These are phyloP conservation scores for Drosophila tripunctata DNA, from an alignment of 2,888 invertebrate genomes.

Conservation along the genomic window DNA sequence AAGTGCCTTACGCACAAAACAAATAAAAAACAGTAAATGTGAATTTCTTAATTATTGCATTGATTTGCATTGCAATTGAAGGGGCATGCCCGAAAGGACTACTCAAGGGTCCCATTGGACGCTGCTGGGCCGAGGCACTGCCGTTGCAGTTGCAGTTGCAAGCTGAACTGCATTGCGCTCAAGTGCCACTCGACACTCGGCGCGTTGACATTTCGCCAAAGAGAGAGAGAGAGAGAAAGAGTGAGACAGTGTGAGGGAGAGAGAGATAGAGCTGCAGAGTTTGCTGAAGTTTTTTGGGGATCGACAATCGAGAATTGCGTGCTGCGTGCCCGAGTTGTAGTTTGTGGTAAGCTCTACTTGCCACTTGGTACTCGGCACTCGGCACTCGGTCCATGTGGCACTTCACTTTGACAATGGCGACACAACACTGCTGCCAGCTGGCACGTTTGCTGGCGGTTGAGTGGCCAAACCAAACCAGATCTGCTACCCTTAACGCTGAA, in stretches of 20 bases:
- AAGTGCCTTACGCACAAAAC: conserved; percentile 62
- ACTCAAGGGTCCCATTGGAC: conserved; percentile 52
- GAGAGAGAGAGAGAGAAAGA: conserved; percentile 26
- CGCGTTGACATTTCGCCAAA: conserved; percentile 69
- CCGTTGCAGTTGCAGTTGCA: conserved; percentile 11
- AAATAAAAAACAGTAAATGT: conserved; percentile 7
- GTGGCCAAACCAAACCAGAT: conserved; percentile 39
- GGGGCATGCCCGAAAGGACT: conserved; percentile 33
- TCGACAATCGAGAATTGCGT: conserved; percentile 44
- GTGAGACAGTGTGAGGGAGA: background rate
- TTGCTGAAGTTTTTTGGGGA: conserved; percentile 33
- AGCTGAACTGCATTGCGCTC: conserved; percentile 51
- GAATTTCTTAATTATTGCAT: conserved; percentile 78
- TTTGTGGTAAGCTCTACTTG: conserved; percentile 58
- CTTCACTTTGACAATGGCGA: conserved; percentile 51
- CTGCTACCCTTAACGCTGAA: background rate
- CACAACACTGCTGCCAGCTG: conserved; percentile 69
- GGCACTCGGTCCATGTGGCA: conserved; percentile 12
- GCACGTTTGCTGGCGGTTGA: conserved; percentile 76
- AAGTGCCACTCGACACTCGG: conserved; percentile 34
- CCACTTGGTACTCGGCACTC: too few relatives aligned
- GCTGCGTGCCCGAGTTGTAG: conserved; percentile 75
- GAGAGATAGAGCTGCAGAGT: conserved; percentile 31
- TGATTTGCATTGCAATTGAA: conserved; percentile 59
- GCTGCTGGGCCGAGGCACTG: too few relatives aligned